Evolutionary conservation across 2,113 vertebrate genomes (phyloP).

Genomic region (Spilogale gracilis): DNA sequence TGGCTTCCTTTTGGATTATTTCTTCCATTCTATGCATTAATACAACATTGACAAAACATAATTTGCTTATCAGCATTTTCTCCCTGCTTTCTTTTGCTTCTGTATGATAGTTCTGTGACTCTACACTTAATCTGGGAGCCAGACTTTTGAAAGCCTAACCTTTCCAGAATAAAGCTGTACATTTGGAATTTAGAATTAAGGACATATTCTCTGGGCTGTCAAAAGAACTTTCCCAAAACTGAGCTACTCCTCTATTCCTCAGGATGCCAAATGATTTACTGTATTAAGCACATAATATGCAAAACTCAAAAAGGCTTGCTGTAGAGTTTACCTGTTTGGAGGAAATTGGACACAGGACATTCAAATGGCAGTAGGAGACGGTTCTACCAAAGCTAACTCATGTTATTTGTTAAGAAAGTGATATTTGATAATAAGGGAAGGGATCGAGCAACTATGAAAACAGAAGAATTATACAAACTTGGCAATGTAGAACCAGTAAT

Average conservation of each 20-base stretch:
- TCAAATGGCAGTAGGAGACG: not conserved
- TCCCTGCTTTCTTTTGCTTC: not conserved
- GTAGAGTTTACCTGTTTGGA: not conserved
- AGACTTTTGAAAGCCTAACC: not conserved
- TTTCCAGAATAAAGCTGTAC: not conserved
- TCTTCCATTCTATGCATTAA: slow-evolving; percentile 9
- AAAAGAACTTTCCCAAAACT: not conserved
- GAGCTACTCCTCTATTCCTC: not conserved
- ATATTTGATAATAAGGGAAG: not conserved
- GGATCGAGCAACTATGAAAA: not conserved
- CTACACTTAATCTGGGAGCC: not conserved
- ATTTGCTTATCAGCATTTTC: not conserved
- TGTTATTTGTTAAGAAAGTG: not conserved
- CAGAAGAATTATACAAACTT: not conserved
- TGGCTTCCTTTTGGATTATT: not conserved
- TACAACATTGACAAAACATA: not conserved
- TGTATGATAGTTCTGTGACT: slow-evolving; percentile 18
- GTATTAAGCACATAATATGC: not conserved
- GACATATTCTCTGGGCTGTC: not conserved
- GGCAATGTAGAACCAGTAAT: not conserved
- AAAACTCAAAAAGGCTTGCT: not conserved
- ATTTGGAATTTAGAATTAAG: slow-evolving; percentile 10
- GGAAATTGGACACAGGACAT: slow-evolving; percentile 12
- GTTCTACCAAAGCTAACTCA: not conserved
- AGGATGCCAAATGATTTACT: slow-evolving; percentile 12